These are phyloP conservation scores for Taeniopygia guttata DNA, from an alignment of 2,797 vertebrate genomes.

Conservation along the genomic window DNA sequence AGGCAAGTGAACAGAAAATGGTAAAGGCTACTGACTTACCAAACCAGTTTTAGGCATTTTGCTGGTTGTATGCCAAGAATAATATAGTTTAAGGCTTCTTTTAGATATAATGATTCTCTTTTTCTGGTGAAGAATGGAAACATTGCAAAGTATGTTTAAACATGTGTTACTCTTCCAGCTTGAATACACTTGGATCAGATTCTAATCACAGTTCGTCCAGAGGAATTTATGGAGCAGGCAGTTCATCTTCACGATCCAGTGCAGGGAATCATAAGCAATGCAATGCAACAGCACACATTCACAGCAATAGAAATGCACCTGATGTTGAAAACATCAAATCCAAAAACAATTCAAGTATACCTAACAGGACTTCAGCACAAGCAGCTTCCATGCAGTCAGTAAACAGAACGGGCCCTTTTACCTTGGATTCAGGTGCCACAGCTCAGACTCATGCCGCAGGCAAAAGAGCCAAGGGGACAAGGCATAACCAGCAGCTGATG, in stretches of 20 bases:
- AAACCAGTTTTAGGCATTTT: neutral
- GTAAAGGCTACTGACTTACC: neutral
- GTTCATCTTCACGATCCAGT: constrained; percentile 75
- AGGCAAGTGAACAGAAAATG: neutral
- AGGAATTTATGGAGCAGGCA: constrained; percentile 81
- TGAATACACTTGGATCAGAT: constrained; percentile 84
- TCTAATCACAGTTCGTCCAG: constrained; percentile 82
- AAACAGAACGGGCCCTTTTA: constrained; percentile 72
- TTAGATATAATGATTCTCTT: neutral
- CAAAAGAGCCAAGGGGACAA: constrained; percentile 80
- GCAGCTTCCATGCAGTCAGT: constrained; percentile 69
- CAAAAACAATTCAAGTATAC: constrained; percentile 74
- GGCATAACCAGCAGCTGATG: constrained; percentile 74
- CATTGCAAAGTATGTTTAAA: neutral
- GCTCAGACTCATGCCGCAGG: constrained; percentile 76
- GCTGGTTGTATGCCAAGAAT: neutral
- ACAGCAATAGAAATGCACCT: constrained; percentile 75
- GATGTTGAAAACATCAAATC: constrained; percentile 83
- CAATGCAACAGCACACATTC: constrained; percentile 72
- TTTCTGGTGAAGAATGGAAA: neutral
- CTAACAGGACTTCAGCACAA: constrained; percentile 83
- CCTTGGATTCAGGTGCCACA: constrained; percentile 76
- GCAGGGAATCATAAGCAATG: constrained; percentile 81
- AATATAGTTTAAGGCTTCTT: neutral
- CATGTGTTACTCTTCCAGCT: constrained; percentile 74